These are phyloP conservation scores for Platycnemis pennipes DNA, from an alignment of 2,888 invertebrate species.

Conservation along the genomic window DNA sequence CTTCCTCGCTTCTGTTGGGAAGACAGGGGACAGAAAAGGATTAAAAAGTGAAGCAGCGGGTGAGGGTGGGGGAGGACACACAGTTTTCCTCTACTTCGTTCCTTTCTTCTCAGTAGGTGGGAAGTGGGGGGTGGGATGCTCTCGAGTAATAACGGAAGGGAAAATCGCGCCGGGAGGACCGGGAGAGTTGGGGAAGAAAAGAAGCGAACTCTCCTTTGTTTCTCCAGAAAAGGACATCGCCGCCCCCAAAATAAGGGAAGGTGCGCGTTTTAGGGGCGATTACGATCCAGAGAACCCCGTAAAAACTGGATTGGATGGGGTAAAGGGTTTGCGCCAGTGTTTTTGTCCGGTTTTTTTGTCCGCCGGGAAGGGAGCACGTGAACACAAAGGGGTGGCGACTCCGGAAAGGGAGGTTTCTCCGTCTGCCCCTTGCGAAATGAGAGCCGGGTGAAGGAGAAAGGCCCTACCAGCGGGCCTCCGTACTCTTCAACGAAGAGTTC, in stretches of 20 bases:
- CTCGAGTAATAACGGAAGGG: neutral
- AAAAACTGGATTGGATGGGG: neutral
- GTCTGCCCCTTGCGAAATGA: neutral
- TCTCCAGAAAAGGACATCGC: neutral
- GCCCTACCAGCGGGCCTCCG: neutral
- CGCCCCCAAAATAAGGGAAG: neutral
- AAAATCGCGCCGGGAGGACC: neutral
- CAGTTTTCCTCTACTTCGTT: neutral
- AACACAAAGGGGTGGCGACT: neutral
- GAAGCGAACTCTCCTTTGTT: neutral
- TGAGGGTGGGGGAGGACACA: neutral
- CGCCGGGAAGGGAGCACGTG: neutral
- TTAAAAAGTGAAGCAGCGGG: neutral
- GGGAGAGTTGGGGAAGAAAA: neutral
- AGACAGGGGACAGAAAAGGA: neutral
- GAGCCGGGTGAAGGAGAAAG: neutral
- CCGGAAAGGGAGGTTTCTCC: neutral
- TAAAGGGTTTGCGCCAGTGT: neutral
- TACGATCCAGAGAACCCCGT: neutral
- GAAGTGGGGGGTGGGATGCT: neutral
- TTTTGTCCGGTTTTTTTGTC: neutral
- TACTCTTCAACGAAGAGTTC: neutral
- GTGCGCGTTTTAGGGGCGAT: neutral
- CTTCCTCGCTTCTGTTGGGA: neutral
- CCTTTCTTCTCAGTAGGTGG: neutral